Evolutionary conservation across 2,888 invertebrate species (phyloP), one percentile per base, ranked within the genome.

Genomic region (Papilio gigon): DNA sequence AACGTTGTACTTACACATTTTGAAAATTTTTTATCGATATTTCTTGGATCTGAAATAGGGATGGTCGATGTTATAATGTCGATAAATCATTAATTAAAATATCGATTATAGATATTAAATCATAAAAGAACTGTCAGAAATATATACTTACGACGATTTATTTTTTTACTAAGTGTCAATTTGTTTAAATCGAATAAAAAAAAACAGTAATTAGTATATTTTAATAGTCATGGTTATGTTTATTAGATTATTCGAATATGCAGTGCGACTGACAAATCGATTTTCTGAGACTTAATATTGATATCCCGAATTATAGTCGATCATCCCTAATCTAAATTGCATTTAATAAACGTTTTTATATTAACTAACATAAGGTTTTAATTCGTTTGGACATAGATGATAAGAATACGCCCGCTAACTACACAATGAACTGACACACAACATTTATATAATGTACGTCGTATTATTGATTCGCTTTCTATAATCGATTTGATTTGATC

Each of bases 1-100:
- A 68, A 40, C 33, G 59, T 65, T 68, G 68, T 68, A 68, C 68
- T 65, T 68, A 68, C 60, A 65, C 44, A 20, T 61, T 69, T 69
- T 60, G 47, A 44, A 37, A 33, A 42, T 25, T 42, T 40, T 47
- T 30, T 35, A 30, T 62, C n/a, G n/a, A 53, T 53, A n/a, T 47
- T 61, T 14, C 62, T 35, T 65, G 53, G 67, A 70, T 68, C 65
- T 65, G 63, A 65, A 44, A 30, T 53, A 53, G 53, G 53, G 53
- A 53, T 53, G 53, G 5, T 53, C 53, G 53, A n/a, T 53, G 50
- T 11, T 17, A 17, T n/a, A 30, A n/a, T n/a, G 30, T 53, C 27
- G n/a, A 53, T 53, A 27, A 25, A 25, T 53, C 12, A 17, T 53
- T 53, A 8, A 47, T n/a, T 12, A 47, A 14, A 22, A 22, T 11